Evolutionary conservation across 2,888 invertebrate species (phyloP).

Genomic region (Eristalis intricaria): DNA sequence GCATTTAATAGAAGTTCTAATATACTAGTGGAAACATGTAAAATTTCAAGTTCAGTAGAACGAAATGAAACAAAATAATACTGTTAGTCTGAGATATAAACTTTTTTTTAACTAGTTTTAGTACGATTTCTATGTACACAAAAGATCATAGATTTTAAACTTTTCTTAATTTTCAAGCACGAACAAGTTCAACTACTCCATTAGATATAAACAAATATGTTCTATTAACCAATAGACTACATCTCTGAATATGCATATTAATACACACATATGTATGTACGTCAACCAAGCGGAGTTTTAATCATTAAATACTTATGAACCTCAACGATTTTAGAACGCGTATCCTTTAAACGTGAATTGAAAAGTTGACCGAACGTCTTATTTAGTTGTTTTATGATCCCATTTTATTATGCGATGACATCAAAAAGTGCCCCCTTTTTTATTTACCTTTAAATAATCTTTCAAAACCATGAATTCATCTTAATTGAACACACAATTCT

Average conservation of each 20-base stretch:
- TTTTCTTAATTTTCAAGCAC: too few relatives aligned
- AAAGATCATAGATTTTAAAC: not conserved
- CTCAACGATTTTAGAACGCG: not conserved
- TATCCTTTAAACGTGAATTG: not conserved
- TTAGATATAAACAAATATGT: not conserved
- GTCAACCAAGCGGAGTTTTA: not conserved
- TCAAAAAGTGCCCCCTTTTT: not conserved
- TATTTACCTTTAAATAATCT: slow-evolving; percentile 43
- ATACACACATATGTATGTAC: not conserved
- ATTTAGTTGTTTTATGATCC: not conserved
- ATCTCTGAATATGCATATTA: not conserved
- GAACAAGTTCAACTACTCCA: too few relatives aligned
- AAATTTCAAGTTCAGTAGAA: not conserved
- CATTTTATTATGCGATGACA: not conserved
- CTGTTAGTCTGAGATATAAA: not conserved
- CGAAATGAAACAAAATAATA: too few relatives aligned
- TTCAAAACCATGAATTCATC: slow-evolving; percentile 19
- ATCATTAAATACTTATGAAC: not conserved
- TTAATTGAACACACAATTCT: slow-evolving; percentile 10
- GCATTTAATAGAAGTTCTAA: not conserved
- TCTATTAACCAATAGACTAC: not conserved
- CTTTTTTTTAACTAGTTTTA: too few relatives aligned
- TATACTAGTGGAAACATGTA: not conserved
- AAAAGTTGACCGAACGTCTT: not conserved
- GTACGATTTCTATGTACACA: not conserved